Base-by-base conservation (phyloP, 92 coral and sea anemone species). In the Porites evermanni region DNA sequence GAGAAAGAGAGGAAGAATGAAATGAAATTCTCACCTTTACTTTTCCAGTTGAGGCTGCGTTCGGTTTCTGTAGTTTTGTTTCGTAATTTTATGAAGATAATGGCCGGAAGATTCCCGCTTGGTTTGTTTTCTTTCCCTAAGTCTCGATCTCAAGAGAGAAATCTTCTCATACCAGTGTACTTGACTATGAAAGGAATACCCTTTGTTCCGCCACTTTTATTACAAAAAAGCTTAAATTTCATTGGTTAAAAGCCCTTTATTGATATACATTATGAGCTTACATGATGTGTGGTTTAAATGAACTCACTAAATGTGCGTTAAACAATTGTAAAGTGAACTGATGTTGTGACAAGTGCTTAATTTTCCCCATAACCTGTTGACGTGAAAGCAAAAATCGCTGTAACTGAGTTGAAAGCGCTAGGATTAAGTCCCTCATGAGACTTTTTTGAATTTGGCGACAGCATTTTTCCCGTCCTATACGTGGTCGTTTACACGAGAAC, bases 281-380 rank as follows among this genome's bases (percentile, higher is more conserved):
- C 78, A 81, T 81, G 56, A 71, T 60, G 67, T 16, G 24, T 70
- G 38, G 23, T 14, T 59, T 38, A n/a, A 44, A 71, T 56, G 85
- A 81, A 70, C 68, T 69, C 69, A 38, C 20, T 58, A 21, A 17
- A 29, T 70, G 14, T 8, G 61, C 38, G n/a, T 63, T 9, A 44
- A 52, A 52, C 29, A n/a, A 44, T 72, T 58, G 51, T 72, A 50
- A 72, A 24, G 51, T 52, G 18, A 74, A 11, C 52, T 53, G n/a
- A 5, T 38, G 47, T 20, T 53, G 6, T 74, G 78, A 74, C 44
- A 23, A 53, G 78, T 74, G 32, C 20, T 29, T 56, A 70, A 70
- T 81, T 21, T 54, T n/a, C 77, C 77, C 54, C 19, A 56, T 56
- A 12, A 81, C 68, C 86, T 81, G 86, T 70, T 81, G 32, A 70